Evolutionary conservation across 2,888 invertebrate genomes (phyloP).

Genomic region (Chrysolina haemoptera): DNA sequence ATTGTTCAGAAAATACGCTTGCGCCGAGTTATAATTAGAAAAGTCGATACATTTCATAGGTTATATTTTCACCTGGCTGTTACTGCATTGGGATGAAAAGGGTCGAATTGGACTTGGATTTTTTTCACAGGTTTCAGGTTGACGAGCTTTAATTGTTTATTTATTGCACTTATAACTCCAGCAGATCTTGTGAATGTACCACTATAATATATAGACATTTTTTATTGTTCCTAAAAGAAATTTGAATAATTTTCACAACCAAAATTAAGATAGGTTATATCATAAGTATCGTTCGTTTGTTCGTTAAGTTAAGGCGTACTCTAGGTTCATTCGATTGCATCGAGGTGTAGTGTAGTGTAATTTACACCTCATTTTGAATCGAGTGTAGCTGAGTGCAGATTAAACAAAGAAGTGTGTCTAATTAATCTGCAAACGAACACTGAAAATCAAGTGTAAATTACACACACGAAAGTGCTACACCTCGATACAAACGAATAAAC

Average conservation of each 20-base stretch:
- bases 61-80: conserved; percentile 70
- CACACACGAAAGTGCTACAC: too few species aligned
- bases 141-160: conserved; percentile 79
- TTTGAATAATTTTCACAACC: not conserved
- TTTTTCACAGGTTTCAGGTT: conserved; percentile 86
- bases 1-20: conserved; percentile 50
- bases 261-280: too few species aligned
- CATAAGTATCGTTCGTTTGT: too few species aligned
- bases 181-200: conserved; percentile 78
- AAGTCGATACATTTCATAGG: conserved; percentile 58
- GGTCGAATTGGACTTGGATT: conserved; percentile 87
- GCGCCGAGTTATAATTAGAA: conserved; percentile 62
- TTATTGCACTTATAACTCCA: conserved; percentile 82
- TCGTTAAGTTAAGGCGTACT: too few species aligned
- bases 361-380: too few species aligned
- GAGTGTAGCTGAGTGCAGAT: too few species aligned
- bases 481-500: too few species aligned
- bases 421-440: too few species aligned
- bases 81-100: conserved; percentile 81
- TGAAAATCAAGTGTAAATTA: too few species aligned
- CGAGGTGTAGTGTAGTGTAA: too few species aligned
- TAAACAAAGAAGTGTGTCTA: too few species aligned
- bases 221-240: conserved; percentile 53
- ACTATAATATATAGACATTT: conserved; percentile 84
- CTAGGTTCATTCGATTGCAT: too few species aligned